A percentile compares a stretch with the other conserved stretches of the same genome.
phyloP scores from a whole-genome alignment of 2,888 invertebrate genomes.

The Pemphredon lugubris region DNA sequence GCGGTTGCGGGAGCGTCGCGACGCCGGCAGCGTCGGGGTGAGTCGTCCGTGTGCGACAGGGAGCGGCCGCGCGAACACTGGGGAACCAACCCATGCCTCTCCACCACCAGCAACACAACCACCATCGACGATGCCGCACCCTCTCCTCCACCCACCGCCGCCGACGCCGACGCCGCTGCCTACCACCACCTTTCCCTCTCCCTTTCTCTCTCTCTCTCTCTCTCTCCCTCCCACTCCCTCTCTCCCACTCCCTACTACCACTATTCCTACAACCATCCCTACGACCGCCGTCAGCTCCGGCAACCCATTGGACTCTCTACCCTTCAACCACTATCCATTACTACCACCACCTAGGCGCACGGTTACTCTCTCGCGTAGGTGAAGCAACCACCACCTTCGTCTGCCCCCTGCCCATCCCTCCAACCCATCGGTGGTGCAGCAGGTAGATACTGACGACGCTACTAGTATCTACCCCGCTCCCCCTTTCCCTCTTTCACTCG shows the following conservation, averaged over 20 bases:
- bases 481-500: background rate
- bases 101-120: constrained; percentile 65
- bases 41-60: constrained; percentile 76
- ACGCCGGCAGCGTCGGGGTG: constrained; percentile 62
- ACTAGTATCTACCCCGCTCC: constrained; percentile 45
- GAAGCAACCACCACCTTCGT: constrained; percentile 44
- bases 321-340: constrained; percentile 65
- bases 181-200: constrained; percentile 37
- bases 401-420: no score
- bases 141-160: constrained; percentile 55
- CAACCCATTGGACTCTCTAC: constrained; percentile 54
- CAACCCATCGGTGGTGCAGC: no score
- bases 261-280: constrained; percentile 38
- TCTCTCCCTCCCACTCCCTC: constrained; percentile 57
- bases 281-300: constrained; percentile 17
- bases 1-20: constrained; percentile 63
- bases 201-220: constrained; percentile 51
- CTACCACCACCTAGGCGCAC: constrained; percentile 38
- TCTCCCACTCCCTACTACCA: constrained; percentile 45
- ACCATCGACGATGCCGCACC: constrained; percentile 60
- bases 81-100: constrained; percentile 73
- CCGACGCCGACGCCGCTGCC: constrained; percentile 11
- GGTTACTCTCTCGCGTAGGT: constrained; percentile 36
- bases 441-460: constrained; percentile 68
- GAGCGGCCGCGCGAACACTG: constrained; percentile 80